Evolutionary conservation across 2,113 vertebrate genomes (phyloP), one percentile per base, ranked within the genome.

Genomic region (Apeltes quadracus): DNA sequence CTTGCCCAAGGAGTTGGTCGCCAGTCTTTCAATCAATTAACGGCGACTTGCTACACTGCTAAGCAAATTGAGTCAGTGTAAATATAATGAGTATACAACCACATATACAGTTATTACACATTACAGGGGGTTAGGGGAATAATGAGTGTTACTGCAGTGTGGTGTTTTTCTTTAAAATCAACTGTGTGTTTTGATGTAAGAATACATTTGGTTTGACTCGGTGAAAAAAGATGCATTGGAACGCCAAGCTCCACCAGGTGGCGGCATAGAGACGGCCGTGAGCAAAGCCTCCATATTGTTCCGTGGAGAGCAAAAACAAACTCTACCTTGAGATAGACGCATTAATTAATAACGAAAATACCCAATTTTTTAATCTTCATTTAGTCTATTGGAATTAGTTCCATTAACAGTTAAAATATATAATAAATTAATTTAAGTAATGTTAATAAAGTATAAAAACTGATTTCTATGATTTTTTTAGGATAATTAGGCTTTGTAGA

Each of bases 201-300:
- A 68, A 6, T 16, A 16, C 25, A 0, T 1, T n/a, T 41, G 10
- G 64, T 39, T 20, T 39, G 20, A 67, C 12, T 43, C 56, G 38
- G 1, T 18, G 63, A 54, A n/a, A 41, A 29, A 43, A 43, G 11
- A 50, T 46, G 16, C n/a, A 25, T 23, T 9, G 64, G 32, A 22
- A 7, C 20, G 11, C n/a, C n/a, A n/a, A n/a, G n/a, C n/a, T n/a
- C n/a, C n/a, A n/a, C n/a, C n/a, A 84, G 84, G 58, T 65, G 81
- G 76, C 82, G 82, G 76, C 38, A 61, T 9, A n/a, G 61, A 64
- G 56, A 41, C 56, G 20, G 13, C 41, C 55, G 5, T 27, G 3
- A 55, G 16, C n/a, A 23, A 41, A 36, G 22, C 69, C 46, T 59
- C 23, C 14, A 64, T 18, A 18, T 59, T 25, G n/a, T 63, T 55